Percentiles rank a stretch among this genome's conserved stretches.
Evolutionary conservation across 2,113 vertebrate species (phyloP).

Genomic region (Phasianus colchicus): DNA sequence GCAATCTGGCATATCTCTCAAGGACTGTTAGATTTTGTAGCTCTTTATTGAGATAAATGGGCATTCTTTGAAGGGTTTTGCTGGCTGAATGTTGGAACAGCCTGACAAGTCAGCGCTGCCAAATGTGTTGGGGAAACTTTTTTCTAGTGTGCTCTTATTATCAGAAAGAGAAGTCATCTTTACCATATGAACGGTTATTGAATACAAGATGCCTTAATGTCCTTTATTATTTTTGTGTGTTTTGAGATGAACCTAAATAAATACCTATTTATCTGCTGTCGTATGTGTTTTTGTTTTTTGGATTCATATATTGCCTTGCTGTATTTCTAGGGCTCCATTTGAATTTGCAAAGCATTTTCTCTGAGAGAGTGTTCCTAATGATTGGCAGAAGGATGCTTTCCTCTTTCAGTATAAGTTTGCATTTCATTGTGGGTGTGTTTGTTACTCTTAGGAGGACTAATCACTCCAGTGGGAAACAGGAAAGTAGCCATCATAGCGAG

Average conservation of each 20-base stretch:
- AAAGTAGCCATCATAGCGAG: not conserved
- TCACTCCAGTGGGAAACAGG: not conserved
- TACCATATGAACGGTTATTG: conserved; percentile 21
- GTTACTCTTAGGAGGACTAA: not conserved
- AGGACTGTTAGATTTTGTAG: not conserved
- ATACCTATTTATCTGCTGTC: conserved; percentile 67
- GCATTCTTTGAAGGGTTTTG: not conserved
- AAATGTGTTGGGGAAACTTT: not conserved
- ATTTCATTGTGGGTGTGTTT: not conserved
- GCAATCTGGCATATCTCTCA: not conserved
- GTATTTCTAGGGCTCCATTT: not conserved
- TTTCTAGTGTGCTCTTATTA: conserved; percentile 3
- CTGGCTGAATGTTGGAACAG: not conserved
- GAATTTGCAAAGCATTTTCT: not conserved
- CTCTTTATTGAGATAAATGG: not conserved
- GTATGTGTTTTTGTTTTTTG: not conserved
- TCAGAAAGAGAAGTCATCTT: conserved; percentile 47
- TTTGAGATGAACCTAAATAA: conserved; percentile 71
- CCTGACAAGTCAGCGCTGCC: not conserved
- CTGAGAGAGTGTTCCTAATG: not conserved
- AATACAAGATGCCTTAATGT: conserved; percentile 79
- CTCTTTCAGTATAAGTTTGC: not conserved
- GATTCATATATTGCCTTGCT: not conserved
- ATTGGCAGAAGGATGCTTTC: not conserved
- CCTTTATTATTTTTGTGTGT: conserved; percentile 63